phyloP scores from a whole-genome alignment of 2,888 invertebrate species.

The Cacoxenus indagator region DNA sequence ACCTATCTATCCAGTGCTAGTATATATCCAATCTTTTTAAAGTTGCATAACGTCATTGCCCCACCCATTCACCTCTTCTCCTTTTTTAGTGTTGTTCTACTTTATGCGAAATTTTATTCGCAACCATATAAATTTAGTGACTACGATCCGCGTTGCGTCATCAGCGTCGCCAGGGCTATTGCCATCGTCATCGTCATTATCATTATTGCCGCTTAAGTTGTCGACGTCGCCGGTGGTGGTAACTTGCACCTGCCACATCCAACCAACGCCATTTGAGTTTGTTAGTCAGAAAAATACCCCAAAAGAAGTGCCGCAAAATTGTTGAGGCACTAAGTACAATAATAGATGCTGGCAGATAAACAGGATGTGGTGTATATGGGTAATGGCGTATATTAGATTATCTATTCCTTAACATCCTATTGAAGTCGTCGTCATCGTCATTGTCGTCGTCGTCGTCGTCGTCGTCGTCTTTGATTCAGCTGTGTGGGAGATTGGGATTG shows the following conservation, averaged over 20 bases:
- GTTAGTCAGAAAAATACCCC: too few relatives aligned
- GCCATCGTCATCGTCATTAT: not conserved
- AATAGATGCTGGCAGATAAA: too few relatives aligned
- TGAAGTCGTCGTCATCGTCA: too few relatives aligned
- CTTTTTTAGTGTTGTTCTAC: not conserved
- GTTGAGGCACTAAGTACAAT: too few relatives aligned
- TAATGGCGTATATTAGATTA: not conserved
- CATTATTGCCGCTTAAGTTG: not conserved
- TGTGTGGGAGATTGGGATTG: conserved; percentile 27
- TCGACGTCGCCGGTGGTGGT: not conserved
- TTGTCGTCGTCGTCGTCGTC: not conserved
- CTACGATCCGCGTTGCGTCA: conserved; percentile 31
- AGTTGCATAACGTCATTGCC: too few relatives aligned
- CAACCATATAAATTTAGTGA: conserved; percentile 19
- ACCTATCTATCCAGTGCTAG: too few relatives aligned
- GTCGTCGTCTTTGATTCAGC: not conserved
- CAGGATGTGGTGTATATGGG: too few relatives aligned
- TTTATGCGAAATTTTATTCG: conserved; percentile 28
- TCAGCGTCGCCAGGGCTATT: not conserved
- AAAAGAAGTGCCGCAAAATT: too few relatives aligned
- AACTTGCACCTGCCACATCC: conserved; percentile 10
- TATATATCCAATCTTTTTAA: too few relatives aligned
- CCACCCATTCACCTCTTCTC: not conserved
- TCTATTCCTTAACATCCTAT: not conserved
- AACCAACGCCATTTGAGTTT: too few relatives aligned